Base-by-base conservation (phyloP, 2,797 vertebrate genomes). In the Cephalopachus bancanus region DNA sequence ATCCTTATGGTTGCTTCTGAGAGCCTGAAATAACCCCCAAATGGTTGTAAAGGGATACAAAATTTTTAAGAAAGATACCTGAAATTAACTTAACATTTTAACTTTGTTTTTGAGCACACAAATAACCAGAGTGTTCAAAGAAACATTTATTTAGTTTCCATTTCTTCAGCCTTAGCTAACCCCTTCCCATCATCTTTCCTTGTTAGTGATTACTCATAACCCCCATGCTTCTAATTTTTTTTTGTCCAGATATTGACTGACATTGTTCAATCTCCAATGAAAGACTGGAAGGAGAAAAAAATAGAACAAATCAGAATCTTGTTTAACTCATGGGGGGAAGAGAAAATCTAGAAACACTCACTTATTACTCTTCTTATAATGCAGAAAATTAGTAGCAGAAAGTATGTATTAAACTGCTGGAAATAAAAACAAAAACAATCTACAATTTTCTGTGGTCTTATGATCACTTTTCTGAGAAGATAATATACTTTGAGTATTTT, bases 401-500 rank as follows among this genome's bases (percentile, higher is more conserved):
- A 17, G 1, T 15, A 74, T n/a, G 44, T 51, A 83, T 80, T 55
- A 59, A 92, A 3, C 17, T 62, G n/a, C 12, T 90, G 26, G 14
- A 72, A 94, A 90, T 83, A 84, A 80, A 95, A 5, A 67, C 4
- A 71, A 71, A 78, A 71, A 51, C 1, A 51, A 89, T 12, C 16
- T 65, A 19, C 75, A 17, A 3, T 33, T 89, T 95, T 75, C 59
- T 53, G 11, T 49, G 20, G 7, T 69, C 91, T 92, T 93, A 71
- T 49, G 15, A 80, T n/a, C 15, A 71, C n/a, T 88, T 78, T 81
- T 88, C 26, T 80, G 55, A 87, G 30, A 93, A 37, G 64, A 89
- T 24, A 91, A 26, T 55, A 93, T 72, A 19, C 5, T 92, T 92
- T 59, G 5, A 7, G 33, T 75, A 91, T 94, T 83, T 93, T 69